These are phyloP conservation scores for Ichneumoninae sp. DNA, from an alignment of 2,888 invertebrate genomes.

Conservation along the genomic window DNA sequence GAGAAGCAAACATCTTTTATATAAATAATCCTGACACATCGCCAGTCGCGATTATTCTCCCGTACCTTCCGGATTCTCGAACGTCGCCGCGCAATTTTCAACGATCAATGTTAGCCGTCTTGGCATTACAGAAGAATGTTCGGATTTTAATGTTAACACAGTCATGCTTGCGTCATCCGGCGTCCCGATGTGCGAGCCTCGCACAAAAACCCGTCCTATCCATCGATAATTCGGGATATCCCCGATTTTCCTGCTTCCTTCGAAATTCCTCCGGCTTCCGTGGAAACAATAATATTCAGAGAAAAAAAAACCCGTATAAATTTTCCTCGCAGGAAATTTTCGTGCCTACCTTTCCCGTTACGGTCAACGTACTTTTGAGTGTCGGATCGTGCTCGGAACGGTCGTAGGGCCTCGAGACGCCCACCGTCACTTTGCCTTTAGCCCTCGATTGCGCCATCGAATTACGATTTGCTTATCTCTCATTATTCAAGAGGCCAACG, in stretches of 20 bases:
- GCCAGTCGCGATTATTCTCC: neutral
- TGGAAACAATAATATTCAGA: neutral
- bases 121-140: constrained; percentile 15
- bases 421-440: neutral
- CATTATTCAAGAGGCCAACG: constrained; percentile 15
- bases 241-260: constrained; percentile 20
- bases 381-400: neutral
- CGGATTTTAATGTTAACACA: constrained; percentile 26
- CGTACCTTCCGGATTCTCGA: constrained; percentile 17
- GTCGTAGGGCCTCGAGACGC: neutral
- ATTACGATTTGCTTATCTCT: neutral
- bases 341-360: neutral
- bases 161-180: constrained; percentile 42
- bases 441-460: constrained; percentile 10
- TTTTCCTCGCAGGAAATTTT: neutral
- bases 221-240: constrained; percentile 18
- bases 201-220: neutral
- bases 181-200: constrained; percentile 5
- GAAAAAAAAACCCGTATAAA: neutral
- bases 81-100: constrained; percentile 16
- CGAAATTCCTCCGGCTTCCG: constrained; percentile 6
- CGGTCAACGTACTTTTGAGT: neutral
- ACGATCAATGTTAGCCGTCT: neutral
- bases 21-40: constrained; percentile 31
- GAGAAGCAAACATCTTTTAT: neutral